Evolutionary conservation across 92 coral and sea anemone species (phyloP), one percentile per base, ranked within the genome.

Genomic region (Siderastrea siderea): DNA sequence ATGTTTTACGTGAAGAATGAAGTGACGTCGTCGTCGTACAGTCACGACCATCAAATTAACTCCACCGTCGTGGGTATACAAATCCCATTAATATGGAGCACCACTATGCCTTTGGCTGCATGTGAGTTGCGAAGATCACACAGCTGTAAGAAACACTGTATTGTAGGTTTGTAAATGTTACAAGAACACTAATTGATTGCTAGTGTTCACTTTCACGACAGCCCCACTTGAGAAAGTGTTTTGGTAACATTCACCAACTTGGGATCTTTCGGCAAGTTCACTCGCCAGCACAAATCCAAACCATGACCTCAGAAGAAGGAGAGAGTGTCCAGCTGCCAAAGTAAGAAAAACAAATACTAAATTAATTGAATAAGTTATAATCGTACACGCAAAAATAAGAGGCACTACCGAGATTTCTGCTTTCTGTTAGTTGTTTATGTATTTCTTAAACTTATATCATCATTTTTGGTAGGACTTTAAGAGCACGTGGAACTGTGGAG

Each of bases 201-300:
- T 61, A 8, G 6, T 59, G 52, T 59, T 44, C 1, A 6, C 45
- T 74, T 16, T 72, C 61, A 76, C 51, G 68, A 43, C 85, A 97
- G 99, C 98, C 99, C 53, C 99, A 97, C 84, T 90, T 97, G 61
- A 94, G 96, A 46, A 97, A 97, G 53, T 97, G 99, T 78, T 97
- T 97, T 83, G 96, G 94, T 8, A 97, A 95, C 82, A 91, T 97
- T 78, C 87, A 85, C 61, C 94, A 91, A 79, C 91, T 97, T 75
- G 98, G 91, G 5, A 95, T 97, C 79, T 90, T 94, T 15, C 98
- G 93, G 54, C 97, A 95, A 50, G 93, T 98, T 10, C 94, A 92
- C 64, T 93, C 97, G 0, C 96, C 97, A 1, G 93, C 96, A 16
- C 95, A 97, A 73, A 94, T 95, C 71, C 91, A 94, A 89, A 76